Percentiles rank a stretch among this genome's conserved stretches.
These are phyloP conservation scores for Zaprionus kolodkinae DNA, from an alignment of 1,140 invertebrate species.

Conservation along the genomic window DNA sequence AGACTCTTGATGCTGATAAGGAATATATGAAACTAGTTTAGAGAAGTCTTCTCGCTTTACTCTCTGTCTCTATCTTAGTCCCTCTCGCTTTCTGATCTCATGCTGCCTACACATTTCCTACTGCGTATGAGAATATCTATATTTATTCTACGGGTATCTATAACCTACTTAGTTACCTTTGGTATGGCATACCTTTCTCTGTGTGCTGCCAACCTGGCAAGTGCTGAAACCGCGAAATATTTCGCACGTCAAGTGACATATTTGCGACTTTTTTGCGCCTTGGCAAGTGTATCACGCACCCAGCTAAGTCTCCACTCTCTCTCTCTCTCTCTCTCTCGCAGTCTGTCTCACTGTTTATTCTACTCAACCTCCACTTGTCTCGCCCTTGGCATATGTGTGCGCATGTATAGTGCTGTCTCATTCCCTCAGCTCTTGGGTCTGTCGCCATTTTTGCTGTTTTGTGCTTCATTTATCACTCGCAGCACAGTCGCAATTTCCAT, in stretches of 20 bases:
- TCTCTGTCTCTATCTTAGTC: too few relatives aligned
- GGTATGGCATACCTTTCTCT: constrained; percentile 23
- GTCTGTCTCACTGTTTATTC: background rate
- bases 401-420: constrained; percentile 1
- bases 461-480: constrained; percentile 75
- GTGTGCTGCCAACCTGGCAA: constrained; percentile 41
- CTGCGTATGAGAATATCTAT: background rate
- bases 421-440: constrained; percentile 18
- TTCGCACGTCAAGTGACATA: constrained; percentile 82
- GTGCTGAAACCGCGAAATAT: constrained; percentile 68
- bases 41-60: too few relatives aligned
- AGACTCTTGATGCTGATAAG: too few relatives aligned
- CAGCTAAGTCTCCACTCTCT: constrained; percentile 13
- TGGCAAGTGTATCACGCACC: constrained; percentile 36
- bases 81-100: too few relatives aligned
- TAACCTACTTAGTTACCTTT: constrained; percentile 25
- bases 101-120: background rate
- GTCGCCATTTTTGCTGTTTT: constrained; percentile 73
- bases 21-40: too few relatives aligned
- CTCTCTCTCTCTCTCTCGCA: constrained; percentile 13
- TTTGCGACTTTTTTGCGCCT: constrained; percentile 56
- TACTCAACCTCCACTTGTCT: background rate
- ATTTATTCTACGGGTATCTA: background rate
- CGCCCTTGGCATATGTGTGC: constrained; percentile 2
- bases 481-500: constrained; percentile 62